phyloP scores from a whole-genome alignment of 37 sponge, comb jelly and placozoan genomes.

The Beroe ovata region DNA sequence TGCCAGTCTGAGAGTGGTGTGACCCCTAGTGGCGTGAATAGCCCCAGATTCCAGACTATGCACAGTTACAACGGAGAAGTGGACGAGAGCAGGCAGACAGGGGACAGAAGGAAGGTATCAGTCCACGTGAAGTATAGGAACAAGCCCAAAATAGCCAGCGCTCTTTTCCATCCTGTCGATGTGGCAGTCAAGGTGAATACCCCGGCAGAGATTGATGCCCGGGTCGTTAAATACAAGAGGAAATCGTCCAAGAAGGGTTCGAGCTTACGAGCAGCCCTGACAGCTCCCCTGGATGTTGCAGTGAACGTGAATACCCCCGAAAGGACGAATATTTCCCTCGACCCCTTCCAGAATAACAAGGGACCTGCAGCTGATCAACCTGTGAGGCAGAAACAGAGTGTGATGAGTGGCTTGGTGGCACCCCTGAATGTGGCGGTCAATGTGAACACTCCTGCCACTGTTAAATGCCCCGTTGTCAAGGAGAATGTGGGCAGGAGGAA shows the following conservation, averaged over 20 bases:
- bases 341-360: slow-evolving; percentile 18
- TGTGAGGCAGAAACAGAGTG: background rate
- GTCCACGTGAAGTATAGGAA: background rate
- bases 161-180: slow-evolving; percentile 4
- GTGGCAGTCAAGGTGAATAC: slow-evolving; percentile 61
- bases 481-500: background rate
- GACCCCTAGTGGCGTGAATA: background rate
- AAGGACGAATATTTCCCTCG: slow-evolving; percentile 8
- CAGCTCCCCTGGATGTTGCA: slow-evolving; percentile 17
- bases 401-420: background rate
- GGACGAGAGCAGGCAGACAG: background rate
- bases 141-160: slow-evolving; percentile 27
- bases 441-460: slow-evolving; percentile 47
- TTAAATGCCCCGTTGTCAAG: background rate
- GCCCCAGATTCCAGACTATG: slow-evolving; percentile 46
- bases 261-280: background rate
- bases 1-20: background rate
- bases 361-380: background rate
- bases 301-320: slow-evolving; percentile 56
- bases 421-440: slow-evolving; percentile 53
- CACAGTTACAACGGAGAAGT: slow-evolving; percentile 48
- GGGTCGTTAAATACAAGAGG: slow-evolving; percentile 18
- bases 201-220: slow-evolving; percentile 1
- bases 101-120: background rate
- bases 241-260: slow-evolving; percentile 3